Evolutionary conservation across 2,797 vertebrate genomes (phyloP).

Genomic region (Tympanoctomys barrerae): DNA sequence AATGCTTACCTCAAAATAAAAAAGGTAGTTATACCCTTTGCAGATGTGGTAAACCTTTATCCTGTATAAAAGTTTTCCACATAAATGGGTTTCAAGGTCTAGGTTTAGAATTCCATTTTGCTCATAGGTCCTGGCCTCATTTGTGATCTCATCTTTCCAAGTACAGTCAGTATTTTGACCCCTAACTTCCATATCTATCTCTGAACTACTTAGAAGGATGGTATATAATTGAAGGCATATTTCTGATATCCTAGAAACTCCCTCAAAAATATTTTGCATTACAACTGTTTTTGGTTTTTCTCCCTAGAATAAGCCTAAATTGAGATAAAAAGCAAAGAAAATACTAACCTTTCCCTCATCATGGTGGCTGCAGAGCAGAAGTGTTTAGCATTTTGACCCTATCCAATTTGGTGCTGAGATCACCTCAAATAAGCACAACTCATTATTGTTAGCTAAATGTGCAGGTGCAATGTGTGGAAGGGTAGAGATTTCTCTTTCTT

Average conservation of each 20-base stretch:
- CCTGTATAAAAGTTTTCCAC: background rate
- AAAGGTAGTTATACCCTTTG: background rate
- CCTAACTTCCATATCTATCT: background rate
- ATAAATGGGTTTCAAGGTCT: constrained; percentile 1
- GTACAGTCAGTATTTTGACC: constrained; percentile 36
- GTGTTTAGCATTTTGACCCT: background rate
- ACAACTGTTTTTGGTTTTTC: background rate
- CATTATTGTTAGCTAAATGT: background rate
- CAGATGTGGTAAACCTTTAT: constrained; percentile 6
- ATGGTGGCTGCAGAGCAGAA: background rate
- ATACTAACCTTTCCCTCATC: background rate
- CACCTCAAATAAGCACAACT: background rate
- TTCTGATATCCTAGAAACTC: background rate
- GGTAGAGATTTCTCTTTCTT: background rate
- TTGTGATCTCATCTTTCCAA: constrained; percentile 24
- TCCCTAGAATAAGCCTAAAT: background rate
- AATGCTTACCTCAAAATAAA: background rate
- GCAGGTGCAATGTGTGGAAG: background rate
- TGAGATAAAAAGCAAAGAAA: background rate
- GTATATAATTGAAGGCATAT: background rate
- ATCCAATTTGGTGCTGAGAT: background rate
- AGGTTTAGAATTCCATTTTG: constrained; percentile 20
- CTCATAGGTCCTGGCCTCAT: background rate
- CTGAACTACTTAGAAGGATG: constrained; percentile 22
- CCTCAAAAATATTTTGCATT: background rate